Percentiles rank a stretch among this genome's conserved stretches.
phyloP scores from a whole-genome alignment of 2,113 vertebrate genomes.

The Oncorhynchus masou region DNA sequence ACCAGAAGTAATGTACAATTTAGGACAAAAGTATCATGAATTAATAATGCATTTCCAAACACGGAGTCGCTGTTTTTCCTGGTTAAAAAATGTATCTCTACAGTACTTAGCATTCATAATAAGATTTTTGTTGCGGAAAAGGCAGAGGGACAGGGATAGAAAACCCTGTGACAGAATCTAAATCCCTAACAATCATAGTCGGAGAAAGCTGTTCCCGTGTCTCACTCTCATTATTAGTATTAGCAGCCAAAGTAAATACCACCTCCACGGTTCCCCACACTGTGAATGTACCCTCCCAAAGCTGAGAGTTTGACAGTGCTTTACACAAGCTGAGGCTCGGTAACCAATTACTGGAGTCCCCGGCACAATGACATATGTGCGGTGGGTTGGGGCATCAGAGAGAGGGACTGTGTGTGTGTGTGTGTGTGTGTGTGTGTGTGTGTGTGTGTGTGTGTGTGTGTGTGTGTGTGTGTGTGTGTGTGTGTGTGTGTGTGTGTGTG shows the following conservation, averaged over 20 bases:
- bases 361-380: slow-evolving; percentile 10
- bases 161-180: not conserved
- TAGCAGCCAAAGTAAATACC: slow-evolving; percentile 16
- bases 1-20: not conserved
- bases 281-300: slow-evolving; percentile 10
- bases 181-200: not conserved
- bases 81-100: no score
- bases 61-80: not conserved
- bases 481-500: no score
- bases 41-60: not conserved
- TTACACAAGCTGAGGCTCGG: slow-evolving; percentile 3
- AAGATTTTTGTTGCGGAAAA: not conserved
- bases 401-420: not conserved
- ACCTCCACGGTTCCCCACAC: slow-evolving; percentile 6
- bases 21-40: not conserved
- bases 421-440: not conserved
- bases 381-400: slow-evolving; percentile 7
- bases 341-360: slow-evolving; percentile 13
- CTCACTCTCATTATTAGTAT: slow-evolving; percentile 1
- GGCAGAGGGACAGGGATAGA: not conserved
- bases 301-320: not conserved
- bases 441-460: not conserved
- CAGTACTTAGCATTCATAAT: not conserved
- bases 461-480: no score
- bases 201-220: not conserved